phyloP scores from a whole-genome alignment of 2,888 invertebrate genomes.

The Criorhina ranunculi region DNA sequence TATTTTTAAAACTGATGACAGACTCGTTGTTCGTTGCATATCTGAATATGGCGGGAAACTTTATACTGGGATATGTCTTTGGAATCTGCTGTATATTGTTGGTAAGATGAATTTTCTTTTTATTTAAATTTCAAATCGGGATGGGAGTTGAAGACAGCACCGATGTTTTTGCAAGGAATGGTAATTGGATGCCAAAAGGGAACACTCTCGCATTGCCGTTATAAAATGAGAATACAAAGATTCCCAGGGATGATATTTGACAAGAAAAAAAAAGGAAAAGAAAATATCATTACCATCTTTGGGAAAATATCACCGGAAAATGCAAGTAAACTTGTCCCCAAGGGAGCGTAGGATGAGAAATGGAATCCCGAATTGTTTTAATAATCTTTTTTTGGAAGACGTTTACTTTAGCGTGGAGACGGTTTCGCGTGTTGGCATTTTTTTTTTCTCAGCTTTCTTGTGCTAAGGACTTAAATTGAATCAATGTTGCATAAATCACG shows the following conservation, averaged over 20 bases:
- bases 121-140: background rate
- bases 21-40: conserved; percentile 88
- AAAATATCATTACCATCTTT: conserved; percentile 17
- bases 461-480: conserved; percentile 21
- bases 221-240: conserved; percentile 1
- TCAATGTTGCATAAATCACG: conserved; percentile 29
- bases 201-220: background rate
- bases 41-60: conserved; percentile 87
- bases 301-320: conserved; percentile 9
- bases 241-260: background rate
- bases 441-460: background rate
- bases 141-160: background rate
- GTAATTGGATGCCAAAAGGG: background rate
- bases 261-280: background rate
- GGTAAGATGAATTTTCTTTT: conserved; percentile 84
- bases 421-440: background rate
- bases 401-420: background rate
- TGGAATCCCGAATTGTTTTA: conserved; percentile 18
- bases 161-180: background rate
- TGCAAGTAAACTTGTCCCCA: conserved; percentile 10
- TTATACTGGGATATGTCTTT: conserved; percentile 87
- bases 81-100: conserved; percentile 86
- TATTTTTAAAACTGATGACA: conserved; percentile 86
- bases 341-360: conserved; percentile 16
- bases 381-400: conserved; percentile 11